Base-by-base conservation (phyloP, 1,140 invertebrate species). In the Ganaspis sp. region DNA sequence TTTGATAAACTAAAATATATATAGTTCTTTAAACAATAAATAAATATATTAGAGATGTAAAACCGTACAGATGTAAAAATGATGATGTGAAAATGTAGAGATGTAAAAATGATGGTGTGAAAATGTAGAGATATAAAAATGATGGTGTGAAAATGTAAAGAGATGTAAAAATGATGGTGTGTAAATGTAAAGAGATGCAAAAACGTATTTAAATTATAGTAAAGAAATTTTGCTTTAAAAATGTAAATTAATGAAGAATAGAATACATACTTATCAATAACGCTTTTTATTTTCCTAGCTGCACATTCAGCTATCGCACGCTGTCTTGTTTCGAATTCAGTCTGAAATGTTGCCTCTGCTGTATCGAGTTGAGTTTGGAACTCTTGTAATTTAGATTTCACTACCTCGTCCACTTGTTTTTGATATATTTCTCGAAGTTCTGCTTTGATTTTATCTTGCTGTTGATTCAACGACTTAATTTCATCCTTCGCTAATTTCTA, bases 401-500 rank as follows among this genome's bases (percentile, higher is more conserved):
- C 95, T 2, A 96, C 94, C 54, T 94, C 92, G 74, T 97, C 95
- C 34, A 97, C 90, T 90, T 97, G 95, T 74, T 94, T 94, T 85
- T 97, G 96, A 84, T 96, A 97, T 82, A 95, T 93, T 21, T 93
- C 92, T 83, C 95, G 94, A 9, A 96, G 87, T 76, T 96, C 94
- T 9, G 91, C 89, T 81, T 94, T 94, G 72, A 94, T 93, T 8
- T 93, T 89, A 64, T 96, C 95, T 11, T 95, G 84, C 69, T 94
- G 90, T 77, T 92, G 92, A 72, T 90, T 91, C 19, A 92, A 86
- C 34, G 85, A 86, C 75, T 92, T 92, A 0, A 92, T 84, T 85
- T 95, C 93, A 26, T 92, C 91, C 83, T 93, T 92, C 3, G 92
- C 86, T 26, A 81, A 77, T 88, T 93, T 93, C 94, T 93, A 74